Evolutionary conservation across 23 tunicate species (phyloP).

Genomic region (Ascidia mentula): DNA sequence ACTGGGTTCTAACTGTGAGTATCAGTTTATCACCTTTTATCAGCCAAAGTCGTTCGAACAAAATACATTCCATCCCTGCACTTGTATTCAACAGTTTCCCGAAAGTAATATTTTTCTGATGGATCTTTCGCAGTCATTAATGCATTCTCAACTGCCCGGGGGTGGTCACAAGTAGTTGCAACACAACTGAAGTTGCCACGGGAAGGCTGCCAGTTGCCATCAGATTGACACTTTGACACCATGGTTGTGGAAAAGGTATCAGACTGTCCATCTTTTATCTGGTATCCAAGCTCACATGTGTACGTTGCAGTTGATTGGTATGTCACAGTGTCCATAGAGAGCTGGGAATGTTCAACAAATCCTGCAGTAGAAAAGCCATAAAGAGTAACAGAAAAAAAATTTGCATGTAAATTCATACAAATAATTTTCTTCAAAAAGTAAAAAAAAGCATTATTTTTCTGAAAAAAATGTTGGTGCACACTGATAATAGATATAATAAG

Average conservation of each 20-base stretch:
- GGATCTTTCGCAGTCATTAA: neutral
- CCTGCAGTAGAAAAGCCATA: slow-evolving; percentile 28
- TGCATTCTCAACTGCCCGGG: slow-evolving; percentile 24
- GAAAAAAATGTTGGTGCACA: no score
- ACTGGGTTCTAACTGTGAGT: neutral
- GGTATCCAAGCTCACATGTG: slow-evolving; percentile 27
- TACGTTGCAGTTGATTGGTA: slow-evolving; percentile 14
- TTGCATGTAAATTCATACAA: no score
- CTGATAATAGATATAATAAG: no score
- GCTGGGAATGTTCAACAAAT: neutral
- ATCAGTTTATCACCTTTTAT: neutral
- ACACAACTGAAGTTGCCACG: slow-evolving; percentile 14
- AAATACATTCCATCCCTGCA: slow-evolving; percentile 20
- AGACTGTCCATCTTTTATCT: neutral
- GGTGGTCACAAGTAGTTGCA: slow-evolving; percentile 47
- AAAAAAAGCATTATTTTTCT: no score
- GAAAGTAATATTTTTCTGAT: slow-evolving; percentile 14
- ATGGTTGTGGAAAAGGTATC: neutral
- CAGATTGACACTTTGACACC: slow-evolving; percentile 3
- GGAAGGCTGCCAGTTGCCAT: slow-evolving; percentile 38
- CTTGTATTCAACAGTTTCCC: slow-evolving; percentile 13
- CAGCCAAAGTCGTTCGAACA: neutral
- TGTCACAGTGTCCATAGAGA: neutral
- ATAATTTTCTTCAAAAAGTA: no score
- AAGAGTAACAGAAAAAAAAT: no score